Percentiles rank a stretch among this genome's conserved stretches.
Conservation (phyloP, 2,888 invertebrate species). For the Chrysolina haemoptera region DNA sequence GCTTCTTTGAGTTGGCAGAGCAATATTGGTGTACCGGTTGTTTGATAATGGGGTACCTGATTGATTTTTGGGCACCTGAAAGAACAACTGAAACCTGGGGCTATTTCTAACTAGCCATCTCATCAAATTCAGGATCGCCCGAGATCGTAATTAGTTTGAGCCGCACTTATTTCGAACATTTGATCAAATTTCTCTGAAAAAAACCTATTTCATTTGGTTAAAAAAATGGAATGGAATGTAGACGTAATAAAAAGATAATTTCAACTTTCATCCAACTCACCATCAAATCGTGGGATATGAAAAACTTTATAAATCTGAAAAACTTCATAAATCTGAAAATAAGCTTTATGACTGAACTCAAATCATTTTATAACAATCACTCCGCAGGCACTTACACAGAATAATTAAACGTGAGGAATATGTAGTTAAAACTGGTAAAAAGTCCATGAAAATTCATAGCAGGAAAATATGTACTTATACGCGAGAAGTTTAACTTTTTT, state of each 20-base stretch:
- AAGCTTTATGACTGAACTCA: background rate
- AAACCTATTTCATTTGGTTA: background rate
- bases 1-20: no score
- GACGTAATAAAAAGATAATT: slow-evolving; percentile 5
- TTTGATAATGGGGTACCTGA: no score
- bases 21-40: no score
- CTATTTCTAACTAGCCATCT: no score
- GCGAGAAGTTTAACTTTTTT: slow-evolving; percentile 26
- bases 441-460: slow-evolving; percentile 40
- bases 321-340: slow-evolving; percentile 5
- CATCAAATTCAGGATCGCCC: no score
- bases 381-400: slow-evolving; percentile 24
- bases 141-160: no score
- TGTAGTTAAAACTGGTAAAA: slow-evolving; percentile 38
- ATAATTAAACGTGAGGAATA: slow-evolving; percentile 35
- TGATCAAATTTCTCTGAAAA: no score
- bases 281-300: background rate
- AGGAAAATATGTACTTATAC: slow-evolving; percentile 34
- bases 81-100: no score
- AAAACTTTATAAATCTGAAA: slow-evolving; percentile 16
- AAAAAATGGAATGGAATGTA: slow-evolving; percentile 2
- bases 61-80: no score
- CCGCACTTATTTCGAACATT: no score
- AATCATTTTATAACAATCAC: slow-evolving; percentile 26
- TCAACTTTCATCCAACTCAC: slow-evolving; percentile 6